These are phyloP conservation scores for Diadegma fenestrale DNA, from an alignment of 2,888 invertebrate genomes.

Conservation along the genomic window DNA sequence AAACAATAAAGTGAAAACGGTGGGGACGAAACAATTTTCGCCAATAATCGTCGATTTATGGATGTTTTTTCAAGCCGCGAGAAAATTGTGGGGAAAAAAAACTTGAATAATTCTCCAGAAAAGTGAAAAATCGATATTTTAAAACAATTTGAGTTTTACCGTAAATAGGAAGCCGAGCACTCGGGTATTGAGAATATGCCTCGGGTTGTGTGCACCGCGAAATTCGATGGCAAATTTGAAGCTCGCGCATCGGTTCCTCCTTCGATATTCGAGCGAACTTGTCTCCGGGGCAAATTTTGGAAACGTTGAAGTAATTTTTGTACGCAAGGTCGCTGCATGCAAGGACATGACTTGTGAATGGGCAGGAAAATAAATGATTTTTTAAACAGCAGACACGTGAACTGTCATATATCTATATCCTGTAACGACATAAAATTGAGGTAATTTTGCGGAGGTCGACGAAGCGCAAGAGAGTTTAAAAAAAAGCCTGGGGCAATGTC, in stretches of 20 bases:
- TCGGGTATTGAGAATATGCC: not conserved
- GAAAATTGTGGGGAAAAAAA: not conserved
- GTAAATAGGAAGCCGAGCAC: conserved; percentile 1
- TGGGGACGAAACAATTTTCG: not conserved
- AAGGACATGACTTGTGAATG: conserved; percentile 15
- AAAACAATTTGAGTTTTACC: not conserved
- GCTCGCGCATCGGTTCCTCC: conserved; percentile 40
- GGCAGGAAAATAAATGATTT: conserved; percentile 18
- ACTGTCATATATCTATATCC: not conserved
- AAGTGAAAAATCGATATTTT: conserved; percentile 8
- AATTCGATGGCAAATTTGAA: conserved; percentile 42
- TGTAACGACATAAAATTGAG: not conserved
- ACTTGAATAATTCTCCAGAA: not conserved
- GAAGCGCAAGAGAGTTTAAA: conserved; percentile 22
- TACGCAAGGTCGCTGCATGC: conserved; percentile 22
- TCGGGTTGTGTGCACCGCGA: conserved; percentile 31
- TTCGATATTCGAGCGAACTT: conserved; percentile 39
- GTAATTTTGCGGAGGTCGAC: conserved; percentile 22
- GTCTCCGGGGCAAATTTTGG: conserved; percentile 29
- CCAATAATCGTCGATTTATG: not conserved
- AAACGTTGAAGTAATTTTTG: conserved; percentile 1
- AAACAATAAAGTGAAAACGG: not conserved
- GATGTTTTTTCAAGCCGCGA: not conserved
- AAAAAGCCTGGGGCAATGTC: conserved; percentile 37
- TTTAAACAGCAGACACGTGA: not conserved